Base-by-base conservation (phyloP, 2,888 invertebrate genomes). In the Stenotaenia linearis region DNA sequence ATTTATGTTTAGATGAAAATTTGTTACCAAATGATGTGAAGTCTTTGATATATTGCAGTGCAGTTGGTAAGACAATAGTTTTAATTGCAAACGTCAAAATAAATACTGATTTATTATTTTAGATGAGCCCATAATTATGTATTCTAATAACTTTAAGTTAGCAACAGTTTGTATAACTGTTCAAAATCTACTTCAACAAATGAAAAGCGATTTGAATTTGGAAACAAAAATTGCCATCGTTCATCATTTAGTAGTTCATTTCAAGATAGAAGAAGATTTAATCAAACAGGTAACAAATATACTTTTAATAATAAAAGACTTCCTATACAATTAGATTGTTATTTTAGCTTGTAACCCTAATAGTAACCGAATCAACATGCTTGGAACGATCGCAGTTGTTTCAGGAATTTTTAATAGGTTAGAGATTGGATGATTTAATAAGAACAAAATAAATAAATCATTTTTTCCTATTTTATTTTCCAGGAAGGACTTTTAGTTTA, bases 371-470 rank as follows among this genome's bases (percentile, higher is more conserved):
- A 37, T 37, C 18, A 21, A 18, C 75, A 6, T 37, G 37, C 32
- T 32, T 75, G 30, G 75, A 75, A 30, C 10, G 28, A 23, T 28
- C 77, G 0, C 28, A 77, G 21, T 21, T 77, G 10, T 77, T 77
- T 77, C 23, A 77, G 45, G 77, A 77, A 12, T 77, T 77, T 77
- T 45, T 77, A 45, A 77, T 77, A 18, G 77, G 77, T 77, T 32
- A 1, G 1, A 77, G 25, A 45, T 23, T 75, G 30, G 30, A 28
- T 75, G 0, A 25, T 75, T 75, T 28, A 3, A 75, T 75, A 25
- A 6, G 18, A 1, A 1, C 12, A 6, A 23, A 10, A 25, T 75
- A 32, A 75, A 9, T 10, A 25, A 12, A 21, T 21, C 32, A 18
- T 18, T 1, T 56, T 56, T 56, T 56, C 3, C 4, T n/a, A 45